A percentile compares a stretch with the other conserved stretches of the same genome.
These are phyloP conservation scores for Aphelocoma californica DNA, from an alignment of 2,797 vertebrate species.

Conservation along the genomic window DNA sequence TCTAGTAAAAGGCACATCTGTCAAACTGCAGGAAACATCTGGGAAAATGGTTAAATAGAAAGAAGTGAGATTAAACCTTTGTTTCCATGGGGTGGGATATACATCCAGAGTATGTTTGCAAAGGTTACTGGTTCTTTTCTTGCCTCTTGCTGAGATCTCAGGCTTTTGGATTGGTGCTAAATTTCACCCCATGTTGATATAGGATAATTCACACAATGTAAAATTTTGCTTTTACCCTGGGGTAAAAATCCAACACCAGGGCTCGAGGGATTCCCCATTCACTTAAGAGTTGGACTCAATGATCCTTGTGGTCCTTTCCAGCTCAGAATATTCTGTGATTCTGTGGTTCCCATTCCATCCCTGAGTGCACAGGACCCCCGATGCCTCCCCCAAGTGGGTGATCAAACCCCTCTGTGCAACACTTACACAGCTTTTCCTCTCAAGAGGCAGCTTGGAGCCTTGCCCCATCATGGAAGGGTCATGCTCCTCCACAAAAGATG, in stretches of 20 bases:
- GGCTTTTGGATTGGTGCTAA: neutral
- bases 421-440: neutral
- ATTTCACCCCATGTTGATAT: neutral
- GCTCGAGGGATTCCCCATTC: neutral
- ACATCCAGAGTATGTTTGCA: neutral
- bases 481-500: neutral
- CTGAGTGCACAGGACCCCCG: accelerated
- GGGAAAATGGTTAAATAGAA: conserved; percentile 78
- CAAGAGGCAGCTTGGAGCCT: neutral
- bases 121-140: neutral
- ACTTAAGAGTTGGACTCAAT: neutral
- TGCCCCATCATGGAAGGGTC: neutral
- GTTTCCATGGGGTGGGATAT: conserved; percentile 34
- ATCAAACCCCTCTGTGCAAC: neutral
- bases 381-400: neutral
- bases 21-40: conserved; percentile 92
- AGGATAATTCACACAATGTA: neutral
- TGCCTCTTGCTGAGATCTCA: neutral
- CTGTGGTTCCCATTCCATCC: neutral
- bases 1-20: conserved; percentile 77
- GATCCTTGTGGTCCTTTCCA: neutral
- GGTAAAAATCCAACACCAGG: neutral
- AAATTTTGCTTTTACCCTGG: neutral
- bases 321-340: neutral
- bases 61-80: conserved; percentile 50